Base-by-base conservation (phyloP, 37 sponge, comb jelly and placozoan genomes). In the Aplysina aerophoba region DNA sequence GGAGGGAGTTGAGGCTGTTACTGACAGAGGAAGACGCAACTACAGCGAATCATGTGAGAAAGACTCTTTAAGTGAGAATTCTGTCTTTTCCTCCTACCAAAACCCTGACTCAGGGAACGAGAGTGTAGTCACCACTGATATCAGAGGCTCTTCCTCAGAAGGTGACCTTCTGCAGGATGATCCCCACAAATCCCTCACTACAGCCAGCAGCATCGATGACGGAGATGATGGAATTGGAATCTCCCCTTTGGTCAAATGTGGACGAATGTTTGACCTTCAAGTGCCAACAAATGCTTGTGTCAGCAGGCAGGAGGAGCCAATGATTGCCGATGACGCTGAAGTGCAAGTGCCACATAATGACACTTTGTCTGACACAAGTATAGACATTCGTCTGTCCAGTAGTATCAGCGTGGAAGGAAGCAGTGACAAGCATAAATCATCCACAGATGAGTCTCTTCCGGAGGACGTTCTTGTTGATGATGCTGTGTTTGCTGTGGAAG, bases 41-140 rank as follows among this genome's bases (percentile, higher is more conserved):
- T 54, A 1, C 1, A 75, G 78, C 41, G 78, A 75, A 17, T 41
- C 53, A 13, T 39, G 78, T 75, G 78, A 75, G 25, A 75, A 50
- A 36, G 78, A 75, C 25, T 75, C 78, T 25, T 44, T 75, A 17
- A 75, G 78, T 41, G 78, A 75, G 6, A 15, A 75, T 24, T 75
- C 78, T 0, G 15, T 75, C 5, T 1, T 39, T 3, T 75, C 50
- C 25, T 6, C 38, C 4, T 21, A 75, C 14, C 78, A 75, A 24
- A 75, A 19, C 17, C 54, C 78, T 53, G 78, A 75, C 41, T 75
- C 78, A 40, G 78, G 78, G 24, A 75, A 75, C 78, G 78, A 75
- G 11, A 75, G 78, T 75, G 37, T 54, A 75, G 24, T 36, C 54
- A 75, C 78, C 24, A 36, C 15, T 25, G 78, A 40, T 14, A 75